Evolutionary conservation across 2,113 vertebrate species (phyloP).

Genomic region (Oceanodroma tethys): DNA sequence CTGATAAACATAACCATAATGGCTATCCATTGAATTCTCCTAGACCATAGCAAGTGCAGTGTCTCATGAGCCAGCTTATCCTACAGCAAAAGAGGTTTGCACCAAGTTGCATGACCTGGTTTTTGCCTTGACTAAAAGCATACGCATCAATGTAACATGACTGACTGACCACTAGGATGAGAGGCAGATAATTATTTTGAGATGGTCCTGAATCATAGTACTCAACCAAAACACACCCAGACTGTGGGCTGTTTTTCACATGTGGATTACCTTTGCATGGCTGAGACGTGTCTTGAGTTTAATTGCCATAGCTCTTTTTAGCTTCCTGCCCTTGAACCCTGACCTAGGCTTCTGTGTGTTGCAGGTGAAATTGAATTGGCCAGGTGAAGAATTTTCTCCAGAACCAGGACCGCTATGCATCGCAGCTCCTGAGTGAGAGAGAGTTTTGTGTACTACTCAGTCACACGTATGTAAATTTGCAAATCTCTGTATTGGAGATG

Average conservation of each 20-base stretch:
- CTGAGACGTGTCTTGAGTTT: background rate
- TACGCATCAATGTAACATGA: background rate
- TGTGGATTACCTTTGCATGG: background rate
- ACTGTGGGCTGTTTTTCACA: background rate
- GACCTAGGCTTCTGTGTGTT: background rate
- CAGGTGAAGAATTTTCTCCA: slow-evolving; percentile 32
- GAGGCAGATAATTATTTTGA: background rate
- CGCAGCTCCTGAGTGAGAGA: background rate
- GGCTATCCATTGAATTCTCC: background rate
- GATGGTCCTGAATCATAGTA: background rate
- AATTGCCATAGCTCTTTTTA: too few species aligned
- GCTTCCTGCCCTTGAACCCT: background rate
- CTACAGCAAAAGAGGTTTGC: background rate
- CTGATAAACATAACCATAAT: background rate
- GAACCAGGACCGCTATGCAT: background rate
- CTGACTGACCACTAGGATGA: background rate
- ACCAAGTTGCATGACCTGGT: accelerated
- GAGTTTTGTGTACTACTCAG: slow-evolving; percentile 9
- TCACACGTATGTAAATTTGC: background rate
- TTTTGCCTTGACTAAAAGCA: background rate
- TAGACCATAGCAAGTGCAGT: background rate
- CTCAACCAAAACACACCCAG: background rate
- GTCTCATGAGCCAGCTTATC: background rate
- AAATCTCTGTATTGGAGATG: background rate
- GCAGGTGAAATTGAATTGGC: slow-evolving; percentile 22